Conservation (phyloP, 2,888 invertebrate genomes). For the Sinelater perroti region DNA sequence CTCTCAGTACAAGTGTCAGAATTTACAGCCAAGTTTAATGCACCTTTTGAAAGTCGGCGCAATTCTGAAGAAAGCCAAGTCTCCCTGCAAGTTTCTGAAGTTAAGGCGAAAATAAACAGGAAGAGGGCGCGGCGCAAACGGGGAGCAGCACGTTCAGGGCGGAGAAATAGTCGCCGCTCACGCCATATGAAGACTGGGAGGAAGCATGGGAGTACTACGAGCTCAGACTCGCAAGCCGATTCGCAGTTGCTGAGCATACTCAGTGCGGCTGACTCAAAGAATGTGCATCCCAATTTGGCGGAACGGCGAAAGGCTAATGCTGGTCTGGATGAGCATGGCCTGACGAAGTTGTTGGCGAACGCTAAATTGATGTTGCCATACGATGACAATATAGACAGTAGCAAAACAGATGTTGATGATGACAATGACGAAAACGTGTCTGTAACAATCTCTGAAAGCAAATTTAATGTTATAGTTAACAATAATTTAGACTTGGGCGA, state of each 20-base stretch:
- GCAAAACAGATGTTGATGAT: no score
- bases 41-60: constrained; percentile 77
- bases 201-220: constrained; percentile 72
- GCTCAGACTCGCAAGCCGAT: constrained; percentile 82
- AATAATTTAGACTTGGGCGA: constrained; percentile 58
- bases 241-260: constrained; percentile 72
- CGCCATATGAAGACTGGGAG: constrained; percentile 36
- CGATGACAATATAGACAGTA: constrained; percentile 44
- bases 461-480: constrained; percentile 51
- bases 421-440: constrained; percentile 61
- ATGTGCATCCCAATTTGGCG: constrained; percentile 67
- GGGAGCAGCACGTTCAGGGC: constrained; percentile 49
- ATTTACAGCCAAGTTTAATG: constrained; percentile 76
- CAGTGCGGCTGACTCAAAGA: constrained; percentile 63
- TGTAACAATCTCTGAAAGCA: constrained; percentile 57
- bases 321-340: constrained; percentile 61
- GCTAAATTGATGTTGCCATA: constrained; percentile 56
- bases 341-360: constrained; percentile 55
- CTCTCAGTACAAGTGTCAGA: constrained; percentile 85
- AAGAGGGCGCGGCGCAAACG: constrained; percentile 43
- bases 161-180: constrained; percentile 44
- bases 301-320: constrained; percentile 60
- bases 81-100: constrained; percentile 84
- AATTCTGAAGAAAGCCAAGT: constrained; percentile 90
- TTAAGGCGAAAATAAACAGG: constrained; percentile 72